phyloP scores from a whole-genome alignment of 2,113 vertebrate genomes.

The Pampusana beccarii region DNA sequence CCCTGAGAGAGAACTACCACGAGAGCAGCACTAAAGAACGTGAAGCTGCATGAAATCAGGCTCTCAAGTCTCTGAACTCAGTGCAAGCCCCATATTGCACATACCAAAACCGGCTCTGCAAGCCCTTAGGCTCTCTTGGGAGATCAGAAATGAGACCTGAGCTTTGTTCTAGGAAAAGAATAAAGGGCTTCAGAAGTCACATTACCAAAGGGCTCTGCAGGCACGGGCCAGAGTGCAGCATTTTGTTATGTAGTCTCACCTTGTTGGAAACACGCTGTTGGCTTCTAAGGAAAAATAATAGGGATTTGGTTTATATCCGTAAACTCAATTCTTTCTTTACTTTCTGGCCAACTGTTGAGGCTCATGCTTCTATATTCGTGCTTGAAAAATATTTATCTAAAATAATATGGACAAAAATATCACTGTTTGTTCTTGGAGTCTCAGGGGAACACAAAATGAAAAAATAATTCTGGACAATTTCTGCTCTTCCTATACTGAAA shows the following conservation, averaged over 20 bases:
- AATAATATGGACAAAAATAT: neutral
- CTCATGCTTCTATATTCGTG: neutral
- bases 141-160: neutral
- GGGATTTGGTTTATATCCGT: neutral
- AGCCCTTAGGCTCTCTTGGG: neutral
- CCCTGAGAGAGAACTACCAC: neutral
- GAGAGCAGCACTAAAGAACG: neutral
- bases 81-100: neutral
- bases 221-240: neutral
- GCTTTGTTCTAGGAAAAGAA: constrained; percentile 29
- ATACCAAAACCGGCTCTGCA: neutral
- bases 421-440: neutral
- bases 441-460: neutral
- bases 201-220: constrained; percentile 38
- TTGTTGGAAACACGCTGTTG: neutral
- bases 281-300: constrained; percentile 10
- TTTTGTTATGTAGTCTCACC: constrained; percentile 35
- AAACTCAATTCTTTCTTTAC: neutral
- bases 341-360: neutral
- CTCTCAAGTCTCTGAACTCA: neutral
- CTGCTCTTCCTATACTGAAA: constrained; percentile 28
- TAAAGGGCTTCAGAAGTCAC: constrained; percentile 3
- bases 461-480: constrained; percentile 26
- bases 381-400: neutral
- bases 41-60: neutral